phyloP scores from a whole-genome alignment of 1,140 invertebrate species.

The Acarapis woodi region DNA sequence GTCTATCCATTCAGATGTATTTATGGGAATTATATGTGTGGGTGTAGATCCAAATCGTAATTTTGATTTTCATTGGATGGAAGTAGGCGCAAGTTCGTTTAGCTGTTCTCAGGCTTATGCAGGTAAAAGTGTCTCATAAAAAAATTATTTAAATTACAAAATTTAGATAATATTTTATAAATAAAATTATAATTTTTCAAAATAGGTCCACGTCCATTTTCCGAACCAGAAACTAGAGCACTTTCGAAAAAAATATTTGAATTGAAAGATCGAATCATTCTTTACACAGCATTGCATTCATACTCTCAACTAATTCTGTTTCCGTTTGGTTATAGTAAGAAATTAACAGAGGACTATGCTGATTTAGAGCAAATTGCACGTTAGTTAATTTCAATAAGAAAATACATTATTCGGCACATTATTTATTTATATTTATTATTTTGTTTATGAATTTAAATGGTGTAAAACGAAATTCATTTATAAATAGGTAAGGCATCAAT shows the following conservation, averaged over 20 bases:
- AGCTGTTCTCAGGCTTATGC: background rate
- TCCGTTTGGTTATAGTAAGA: slow-evolving; percentile 2
- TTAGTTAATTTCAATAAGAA: no score
- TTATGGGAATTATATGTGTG: slow-evolving; percentile 11
- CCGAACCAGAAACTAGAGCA: slow-evolving; percentile 16
- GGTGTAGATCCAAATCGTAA: slow-evolving; percentile 15
- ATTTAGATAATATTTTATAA: no score
- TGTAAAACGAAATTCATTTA: no score
- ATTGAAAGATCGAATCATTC: slow-evolving; percentile 5
- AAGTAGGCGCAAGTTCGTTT: background rate
- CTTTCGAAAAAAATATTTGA: slow-evolving; percentile 12
- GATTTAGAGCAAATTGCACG: no score
- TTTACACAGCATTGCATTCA: slow-evolving; percentile 12
- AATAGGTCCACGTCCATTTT: slow-evolving; percentile 13
- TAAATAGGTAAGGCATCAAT: no score
- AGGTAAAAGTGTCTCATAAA: background rate
- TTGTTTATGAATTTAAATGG: no score
- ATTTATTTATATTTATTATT: no score
- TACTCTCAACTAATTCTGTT: slow-evolving; percentile 17
- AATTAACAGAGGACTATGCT: background rate
- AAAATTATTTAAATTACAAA: background rate
- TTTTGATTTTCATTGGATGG: slow-evolving; percentile 11
- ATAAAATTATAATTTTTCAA: no score
- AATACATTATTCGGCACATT: no score
- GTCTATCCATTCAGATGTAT: background rate